phyloP scores from a whole-genome alignment of 1,140 invertebrate species.

The Oreohelix idahoensis region DNA sequence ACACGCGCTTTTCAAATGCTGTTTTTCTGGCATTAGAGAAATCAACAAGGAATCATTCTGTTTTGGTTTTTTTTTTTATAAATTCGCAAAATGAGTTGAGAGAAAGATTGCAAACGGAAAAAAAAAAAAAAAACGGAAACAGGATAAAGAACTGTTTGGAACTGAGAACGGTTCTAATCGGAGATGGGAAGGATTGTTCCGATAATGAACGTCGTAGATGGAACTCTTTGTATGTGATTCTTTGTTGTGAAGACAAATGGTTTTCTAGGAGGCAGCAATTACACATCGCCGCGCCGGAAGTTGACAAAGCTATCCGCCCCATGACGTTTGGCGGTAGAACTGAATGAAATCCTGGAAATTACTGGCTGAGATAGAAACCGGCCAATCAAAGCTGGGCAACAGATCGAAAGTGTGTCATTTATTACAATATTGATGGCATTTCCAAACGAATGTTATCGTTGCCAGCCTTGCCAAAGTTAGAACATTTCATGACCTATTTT shows the following conservation, averaged over 20 bases:
- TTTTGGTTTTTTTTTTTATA: no score
- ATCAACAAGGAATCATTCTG: background rate
- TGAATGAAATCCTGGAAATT: background rate
- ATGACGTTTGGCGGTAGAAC: background rate
- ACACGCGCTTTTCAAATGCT: background rate
- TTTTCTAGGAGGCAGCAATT: conserved; percentile 14
- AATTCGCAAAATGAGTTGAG: background rate
- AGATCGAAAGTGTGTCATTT: background rate
- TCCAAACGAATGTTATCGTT: background rate
- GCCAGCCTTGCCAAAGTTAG: no score
- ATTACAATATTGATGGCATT: conserved; percentile 4
- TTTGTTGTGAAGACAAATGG: conserved; percentile 34
- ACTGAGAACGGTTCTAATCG: background rate
- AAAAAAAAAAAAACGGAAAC: background rate
- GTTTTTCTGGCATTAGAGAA: background rate
- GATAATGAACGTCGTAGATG: background rate
- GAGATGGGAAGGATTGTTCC: background rate
- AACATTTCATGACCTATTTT: no score
- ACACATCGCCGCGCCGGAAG: conserved; percentile 15
- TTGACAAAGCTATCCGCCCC: conserved; percentile 15
- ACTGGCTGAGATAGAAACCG: background rate
- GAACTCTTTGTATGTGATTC: background rate
- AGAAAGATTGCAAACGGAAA: background rate
- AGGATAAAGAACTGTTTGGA: background rate
- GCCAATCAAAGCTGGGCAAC: background rate